Evolutionary conservation across 1,140 invertebrate genomes (phyloP).

Genomic region (Drosophila eugracilis): DNA sequence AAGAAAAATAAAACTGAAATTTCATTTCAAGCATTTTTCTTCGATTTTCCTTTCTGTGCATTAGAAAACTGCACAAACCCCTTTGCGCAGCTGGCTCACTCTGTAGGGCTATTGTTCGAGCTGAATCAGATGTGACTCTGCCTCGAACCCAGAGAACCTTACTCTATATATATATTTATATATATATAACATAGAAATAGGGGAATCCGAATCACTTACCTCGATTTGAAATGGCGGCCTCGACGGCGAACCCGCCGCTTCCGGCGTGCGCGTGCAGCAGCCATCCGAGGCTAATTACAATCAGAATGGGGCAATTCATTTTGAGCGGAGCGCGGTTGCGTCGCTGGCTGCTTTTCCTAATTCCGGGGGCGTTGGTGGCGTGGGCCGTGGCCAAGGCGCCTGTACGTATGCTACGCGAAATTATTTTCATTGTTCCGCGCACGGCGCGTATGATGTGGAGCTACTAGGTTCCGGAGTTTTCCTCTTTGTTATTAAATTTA

Average conservation of each 20-base stretch:
- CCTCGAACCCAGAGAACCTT: conserved; percentile 22
- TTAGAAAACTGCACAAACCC: conserved; percentile 33
- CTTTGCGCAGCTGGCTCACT: conserved; percentile 1
- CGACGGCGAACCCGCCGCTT: conserved; percentile 48
- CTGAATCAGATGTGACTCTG: conserved; percentile 43
- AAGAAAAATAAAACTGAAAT: too few relatives aligned
- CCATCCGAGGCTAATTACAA: conserved; percentile 84
- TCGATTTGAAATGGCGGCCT: conserved; percentile 84
- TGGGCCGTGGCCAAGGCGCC: conserved; percentile 17
- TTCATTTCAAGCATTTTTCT: too few relatives aligned
- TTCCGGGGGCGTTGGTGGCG: not conserved
- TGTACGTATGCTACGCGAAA: conserved; percentile 74
- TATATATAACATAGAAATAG: not conserved
- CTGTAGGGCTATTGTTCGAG: conserved; percentile 31
- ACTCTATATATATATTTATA: not conserved
- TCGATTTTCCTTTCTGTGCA: not conserved
- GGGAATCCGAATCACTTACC: conserved; percentile 75
- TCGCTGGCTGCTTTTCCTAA: conserved; percentile 20
- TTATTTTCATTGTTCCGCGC: conserved; percentile 74
- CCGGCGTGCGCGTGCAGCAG: conserved; percentile 63
- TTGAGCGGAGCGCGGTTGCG: conserved; percentile 45
- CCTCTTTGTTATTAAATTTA: conserved; percentile 32
- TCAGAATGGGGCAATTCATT: conserved; percentile 84
- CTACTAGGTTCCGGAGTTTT: conserved; percentile 20
- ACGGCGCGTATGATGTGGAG: conserved; percentile 22